Evolutionary conservation across 1,140 invertebrate species (phyloP), one percentile per base, ranked within the genome.

Genomic region (Odontomachus brunneus): DNA sequence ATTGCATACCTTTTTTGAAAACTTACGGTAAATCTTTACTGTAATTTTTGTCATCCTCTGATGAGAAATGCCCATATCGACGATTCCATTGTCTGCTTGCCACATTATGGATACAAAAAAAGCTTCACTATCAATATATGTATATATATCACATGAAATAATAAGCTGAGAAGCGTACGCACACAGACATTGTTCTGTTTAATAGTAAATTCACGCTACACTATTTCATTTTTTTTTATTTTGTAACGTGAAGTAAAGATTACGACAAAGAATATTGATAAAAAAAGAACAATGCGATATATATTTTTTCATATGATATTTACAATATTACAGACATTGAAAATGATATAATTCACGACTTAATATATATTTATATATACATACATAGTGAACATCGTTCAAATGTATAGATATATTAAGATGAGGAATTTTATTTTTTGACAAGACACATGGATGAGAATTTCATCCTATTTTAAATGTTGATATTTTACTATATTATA

Each of bases 1-100:
- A 17, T 66, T 76, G 29, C 74, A 2, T 76, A 76, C 60, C 60
- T 76, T 76, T 76, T 76, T 53, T 15, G 24, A 1, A 17, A 51
- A 65, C 17, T 63, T 76, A 15, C 49, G 53, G 48, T 38, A 38
- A 66, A 38, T 53, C 15, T 65, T 63, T 66, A 76, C 62, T 62
- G 14, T 38, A 66, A 66, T 38, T 38, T 76, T 76, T 66, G 26
- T 22, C 33, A 53, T 75, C 55, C 69, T n/a, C n/a, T 24, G 44
- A 1, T 63, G 60, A 53, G 15, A 26, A 11, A 55, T 76, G 38
- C 15, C 24, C 22, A 59, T 29, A 71, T 69, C 44, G 24, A 7
- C 17, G 24, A 4, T 44, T 59, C 1, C n/a, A 69, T 80, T 24
- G 26, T 69, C 33, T 1, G 2, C 7, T 33, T 75, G 0, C 1